Conservation (phyloP, 2,113 vertebrate genomes). For the Porphyrio hochstetteri region DNA sequence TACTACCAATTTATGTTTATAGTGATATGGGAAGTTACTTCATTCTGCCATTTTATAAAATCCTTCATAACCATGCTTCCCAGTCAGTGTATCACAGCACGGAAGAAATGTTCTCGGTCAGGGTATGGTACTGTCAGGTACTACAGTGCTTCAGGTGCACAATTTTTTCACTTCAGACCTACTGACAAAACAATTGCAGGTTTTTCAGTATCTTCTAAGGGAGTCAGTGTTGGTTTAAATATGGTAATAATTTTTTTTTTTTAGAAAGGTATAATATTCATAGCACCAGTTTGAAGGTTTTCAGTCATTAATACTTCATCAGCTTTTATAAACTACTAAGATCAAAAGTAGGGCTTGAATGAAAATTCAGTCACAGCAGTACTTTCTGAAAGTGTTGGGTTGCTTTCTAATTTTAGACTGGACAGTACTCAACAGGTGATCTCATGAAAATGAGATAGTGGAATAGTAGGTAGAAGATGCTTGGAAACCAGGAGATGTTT, state of each 20-base stretch:
- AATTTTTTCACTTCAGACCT: not conserved
- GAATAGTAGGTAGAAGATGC: not conserved
- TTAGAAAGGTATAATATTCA: not conserved
- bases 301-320: not conserved
- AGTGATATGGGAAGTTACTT: not conserved
- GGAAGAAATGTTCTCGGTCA: not conserved
- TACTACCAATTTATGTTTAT: not conserved
- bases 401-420: not conserved
- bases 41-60: not conserved
- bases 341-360: not conserved
- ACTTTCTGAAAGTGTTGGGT: rapidly evolving
- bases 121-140: not conserved
- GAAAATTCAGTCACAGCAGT: not conserved
- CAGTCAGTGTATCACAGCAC: not conserved
- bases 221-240: not conserved
- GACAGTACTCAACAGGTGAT: not conserved
- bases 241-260: not conserved
- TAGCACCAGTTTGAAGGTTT: not conserved
- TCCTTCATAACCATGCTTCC: not conserved
- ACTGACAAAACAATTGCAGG: not conserved
- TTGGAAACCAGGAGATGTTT: not conserved
- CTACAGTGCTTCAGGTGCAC: not conserved
- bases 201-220: not conserved
- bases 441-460: not conserved
- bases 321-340: not conserved